Evolutionary conservation across 2,888 invertebrate genomes (phyloP).

Genomic region (Agelastica alni): DNA sequence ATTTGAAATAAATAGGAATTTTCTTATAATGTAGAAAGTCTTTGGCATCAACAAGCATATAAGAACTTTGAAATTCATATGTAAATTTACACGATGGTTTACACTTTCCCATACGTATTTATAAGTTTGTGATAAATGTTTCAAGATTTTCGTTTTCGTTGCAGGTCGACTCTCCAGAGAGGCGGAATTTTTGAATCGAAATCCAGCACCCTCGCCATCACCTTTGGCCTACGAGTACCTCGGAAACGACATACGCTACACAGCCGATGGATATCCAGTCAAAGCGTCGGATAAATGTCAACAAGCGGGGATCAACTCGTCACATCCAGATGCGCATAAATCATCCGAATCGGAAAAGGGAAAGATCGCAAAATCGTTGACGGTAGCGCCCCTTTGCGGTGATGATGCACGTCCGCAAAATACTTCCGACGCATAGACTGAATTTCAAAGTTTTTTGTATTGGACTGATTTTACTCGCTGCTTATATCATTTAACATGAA

Average conservation of each 20-base stretch:
- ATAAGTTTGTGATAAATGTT: too few species aligned
- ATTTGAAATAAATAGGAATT: too few species aligned
- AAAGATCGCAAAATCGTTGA: background rate
- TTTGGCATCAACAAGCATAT: too few species aligned
- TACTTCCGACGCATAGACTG: slow-evolving; percentile 9
- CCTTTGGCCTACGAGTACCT: slow-evolving; percentile 60
- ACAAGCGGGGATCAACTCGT: slow-evolving; percentile 56
- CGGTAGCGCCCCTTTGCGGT: slow-evolving; percentile 12
- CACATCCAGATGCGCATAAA: slow-evolving; percentile 34
- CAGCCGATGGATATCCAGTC: slow-evolving; percentile 77
- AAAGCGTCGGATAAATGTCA: slow-evolving; percentile 57
- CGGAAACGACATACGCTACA: slow-evolving; percentile 70
- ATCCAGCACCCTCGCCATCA: slow-evolving; percentile 48
- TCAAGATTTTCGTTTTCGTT: slow-evolving; percentile 25
- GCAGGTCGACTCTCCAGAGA: slow-evolving; percentile 63
- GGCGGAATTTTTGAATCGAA: slow-evolving; percentile 63
- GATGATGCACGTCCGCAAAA: slow-evolving; percentile 1
- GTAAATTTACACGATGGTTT: too few species aligned
- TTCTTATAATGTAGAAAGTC: too few species aligned
- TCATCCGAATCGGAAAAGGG: slow-evolving; percentile 25
- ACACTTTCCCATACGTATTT: too few species aligned
- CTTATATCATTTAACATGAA: background rate
- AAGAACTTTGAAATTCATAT: too few species aligned
- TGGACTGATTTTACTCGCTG: too few species aligned
- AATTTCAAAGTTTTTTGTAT: too few species aligned